phyloP scores from a whole-genome alignment of 2,888 invertebrate genomes.

The Leptinotarsa peninsularis region DNA sequence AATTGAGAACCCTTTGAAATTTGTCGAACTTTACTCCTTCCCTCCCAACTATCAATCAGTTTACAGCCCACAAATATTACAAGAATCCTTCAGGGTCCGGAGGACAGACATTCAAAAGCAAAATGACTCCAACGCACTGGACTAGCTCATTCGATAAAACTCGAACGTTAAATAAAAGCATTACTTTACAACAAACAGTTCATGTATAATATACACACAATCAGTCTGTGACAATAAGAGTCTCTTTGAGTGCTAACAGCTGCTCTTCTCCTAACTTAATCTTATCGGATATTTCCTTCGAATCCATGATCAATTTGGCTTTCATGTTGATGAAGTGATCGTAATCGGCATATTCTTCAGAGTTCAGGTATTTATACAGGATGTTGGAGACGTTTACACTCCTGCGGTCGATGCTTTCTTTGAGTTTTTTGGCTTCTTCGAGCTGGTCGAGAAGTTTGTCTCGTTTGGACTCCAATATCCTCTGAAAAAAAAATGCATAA shows the following conservation, averaged over 20 bases:
- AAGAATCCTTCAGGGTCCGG: not conserved
- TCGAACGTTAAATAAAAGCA: slow-evolving; percentile 54
- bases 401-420: slow-evolving; percentile 84
- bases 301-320: slow-evolving; percentile 84
- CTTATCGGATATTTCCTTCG: slow-evolving; percentile 85
- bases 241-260: slow-evolving; percentile 77
- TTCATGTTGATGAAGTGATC: slow-evolving; percentile 89
- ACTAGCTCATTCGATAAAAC: slow-evolving; percentile 64
- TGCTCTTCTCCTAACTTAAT: slow-evolving; percentile 86
- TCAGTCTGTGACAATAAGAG: slow-evolving; percentile 65
- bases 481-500: slow-evolving; percentile 63
- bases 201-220: slow-evolving; percentile 45
- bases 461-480: slow-evolving; percentile 78
- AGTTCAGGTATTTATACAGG: slow-evolving; percentile 77
- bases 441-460: slow-evolving; percentile 82
- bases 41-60: slow-evolving; percentile 9
- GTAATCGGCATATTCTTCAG: slow-evolving; percentile 83
- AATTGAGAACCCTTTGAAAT: too few relatives aligned
- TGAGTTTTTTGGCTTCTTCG: slow-evolving; percentile 84
- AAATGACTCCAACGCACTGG: slow-evolving; percentile 54
- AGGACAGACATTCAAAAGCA: not conserved
- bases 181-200: slow-evolving; percentile 40
- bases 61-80: not conserved
- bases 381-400: slow-evolving; percentile 78
- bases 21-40: not conserved